Evolutionary conservation across 2,888 invertebrate genomes (phyloP), one percentile per base, ranked within the genome.

Genomic region (Mythimna pallens): DNA sequence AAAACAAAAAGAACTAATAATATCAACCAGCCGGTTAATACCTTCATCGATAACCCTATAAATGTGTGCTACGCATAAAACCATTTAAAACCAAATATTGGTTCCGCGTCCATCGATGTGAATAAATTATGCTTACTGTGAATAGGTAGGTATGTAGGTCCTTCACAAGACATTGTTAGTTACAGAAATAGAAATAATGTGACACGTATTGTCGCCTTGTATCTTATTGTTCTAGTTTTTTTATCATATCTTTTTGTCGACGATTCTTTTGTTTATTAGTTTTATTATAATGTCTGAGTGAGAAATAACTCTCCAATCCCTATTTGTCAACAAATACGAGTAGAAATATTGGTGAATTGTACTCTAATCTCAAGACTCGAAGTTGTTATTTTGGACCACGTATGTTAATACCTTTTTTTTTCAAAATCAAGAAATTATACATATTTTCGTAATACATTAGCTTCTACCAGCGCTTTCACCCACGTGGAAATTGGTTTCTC

Each of bases 51-150:
- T 6, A 43, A n/a, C 40, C 34, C 22, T 30, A 25, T 52, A 2
- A 10, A 25, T 20, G 34, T 1, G n/a, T 69, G 5, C 22, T 52
- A 30, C 25, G 17, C 14, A 9, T 25, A 50, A 67, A 20, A 59
- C 66, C 40, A 52, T 80, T 43, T 43, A 22, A 71, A 72, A 76
- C 59, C 63, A 71, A 76, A 54, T 43, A 59, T 59, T 25, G 34
- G 50, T 55, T 59, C 63, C 34, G 22, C 9, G 54, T 61, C 58
- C 25, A 34, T 6, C 14, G 34, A 52, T 34, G 14, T 71, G 20
- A 78, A 74, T 78, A 74, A 78, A 65, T 74, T 67, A 80, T 76
- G 52, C 40, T 40, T 36, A 14, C 22, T 20, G 8, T 76, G 65
- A 52, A 25, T 22, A 58, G 25, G 17, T 47, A 17, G 30, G n/a